Evolutionary conservation across 2,888 invertebrate species (phyloP).

Genomic region (Isotomurus palustris): DNA sequence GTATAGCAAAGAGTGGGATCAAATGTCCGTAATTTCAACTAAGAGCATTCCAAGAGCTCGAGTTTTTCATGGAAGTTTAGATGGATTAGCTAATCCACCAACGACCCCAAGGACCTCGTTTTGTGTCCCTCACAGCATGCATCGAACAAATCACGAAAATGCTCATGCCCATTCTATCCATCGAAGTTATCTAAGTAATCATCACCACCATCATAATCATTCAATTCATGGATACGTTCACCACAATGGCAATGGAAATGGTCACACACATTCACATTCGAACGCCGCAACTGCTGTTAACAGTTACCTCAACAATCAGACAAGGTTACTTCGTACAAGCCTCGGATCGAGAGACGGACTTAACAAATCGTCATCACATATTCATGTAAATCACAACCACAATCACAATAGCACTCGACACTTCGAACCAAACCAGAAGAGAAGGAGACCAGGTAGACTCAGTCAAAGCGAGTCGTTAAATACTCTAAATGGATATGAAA

Average conservation of each 20-base stretch:
- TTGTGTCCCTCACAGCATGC: conserved; percentile 6
- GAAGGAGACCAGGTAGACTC: conserved; percentile 32
- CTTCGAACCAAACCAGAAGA: conserved; percentile 16
- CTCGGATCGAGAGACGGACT: conserved; percentile 42
- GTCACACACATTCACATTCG: conserved; percentile 4
- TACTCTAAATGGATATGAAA: conserved; percentile 64
- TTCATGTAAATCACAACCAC: conserved; percentile 32
- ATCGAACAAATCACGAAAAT: conserved; percentile 33
- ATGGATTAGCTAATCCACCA: conserved; percentile 28
- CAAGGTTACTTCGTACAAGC: conserved; percentile 39
- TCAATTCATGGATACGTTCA: conserved; percentile 22
- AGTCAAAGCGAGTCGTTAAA: conserved; percentile 45
- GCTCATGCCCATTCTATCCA: conserved; percentile 45
- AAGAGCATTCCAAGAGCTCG: conserved; percentile 83
- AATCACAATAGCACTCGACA: conserved; percentile 40
- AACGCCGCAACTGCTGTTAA: conserved; percentile 27
- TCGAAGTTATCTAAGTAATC: conserved; percentile 40
- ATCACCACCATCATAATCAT: conserved; percentile 45
- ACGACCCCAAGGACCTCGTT: conserved; percentile 6
- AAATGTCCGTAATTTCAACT: conserved; percentile 84
- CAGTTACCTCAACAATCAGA: conserved; percentile 41
- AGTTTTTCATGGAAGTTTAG: conserved; percentile 57
- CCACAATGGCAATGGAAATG: conserved; percentile 6
- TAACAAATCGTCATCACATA: conserved; percentile 23
- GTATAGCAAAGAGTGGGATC: conserved; percentile 66